Conservation (phyloP, 2,113 vertebrate genomes). For the Ellobius talpinus region DNA sequence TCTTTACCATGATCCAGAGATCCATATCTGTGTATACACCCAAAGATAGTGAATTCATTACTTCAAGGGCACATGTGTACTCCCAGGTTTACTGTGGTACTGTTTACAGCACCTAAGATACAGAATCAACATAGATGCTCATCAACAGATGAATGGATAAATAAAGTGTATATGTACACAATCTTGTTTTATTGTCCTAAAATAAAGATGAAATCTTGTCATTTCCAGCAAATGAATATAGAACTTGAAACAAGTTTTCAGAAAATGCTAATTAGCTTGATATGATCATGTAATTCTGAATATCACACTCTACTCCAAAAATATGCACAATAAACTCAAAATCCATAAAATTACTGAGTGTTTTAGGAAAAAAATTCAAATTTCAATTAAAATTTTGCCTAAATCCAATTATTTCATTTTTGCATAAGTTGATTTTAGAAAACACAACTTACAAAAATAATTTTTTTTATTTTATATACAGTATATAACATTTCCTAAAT, state of each 20-base stretch:
- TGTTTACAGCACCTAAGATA: background rate
- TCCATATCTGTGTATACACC: background rate
- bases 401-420: slow-evolving; percentile 15
- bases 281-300: background rate
- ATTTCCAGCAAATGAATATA: background rate
- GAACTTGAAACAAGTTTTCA: background rate
- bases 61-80: background rate
- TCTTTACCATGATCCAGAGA: background rate
- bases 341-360: background rate
- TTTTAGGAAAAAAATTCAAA: background rate
- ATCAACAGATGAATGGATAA: background rate
- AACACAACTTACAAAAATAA: background rate
- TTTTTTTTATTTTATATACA: background rate
- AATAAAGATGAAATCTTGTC: background rate
- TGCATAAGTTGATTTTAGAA: slow-evolving; percentile 21
- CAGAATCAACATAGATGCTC: background rate
- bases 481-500: background rate
- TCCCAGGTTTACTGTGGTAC: background rate
- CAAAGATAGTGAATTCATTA: background rate
- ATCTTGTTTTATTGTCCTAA: background rate
- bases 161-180: background rate
- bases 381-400: background rate
- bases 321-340: background rate
- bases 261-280: background rate
- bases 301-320: background rate